phyloP scores from a whole-genome alignment of 2,888 invertebrate genomes.

The Cloeon dipterum region DNA sequence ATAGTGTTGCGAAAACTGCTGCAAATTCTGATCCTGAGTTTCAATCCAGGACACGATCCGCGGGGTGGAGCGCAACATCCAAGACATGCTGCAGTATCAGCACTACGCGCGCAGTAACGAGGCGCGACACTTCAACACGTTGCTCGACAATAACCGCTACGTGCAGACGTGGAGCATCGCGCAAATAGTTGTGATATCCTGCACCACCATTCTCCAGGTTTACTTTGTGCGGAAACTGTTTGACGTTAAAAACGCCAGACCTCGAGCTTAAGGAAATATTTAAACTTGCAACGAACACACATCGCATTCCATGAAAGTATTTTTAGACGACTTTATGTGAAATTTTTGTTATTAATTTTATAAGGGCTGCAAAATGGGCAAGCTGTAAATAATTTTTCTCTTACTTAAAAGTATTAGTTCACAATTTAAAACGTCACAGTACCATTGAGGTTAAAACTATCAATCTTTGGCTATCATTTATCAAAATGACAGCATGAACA shows the following conservation, averaged over 20 bases:
- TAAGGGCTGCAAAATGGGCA: no score
- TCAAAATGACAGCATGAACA: no score
- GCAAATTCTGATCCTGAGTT: no score
- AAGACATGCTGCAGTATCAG: constrained; percentile 64
- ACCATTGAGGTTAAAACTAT: no score
- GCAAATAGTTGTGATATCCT: constrained; percentile 61
- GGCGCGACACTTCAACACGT: constrained; percentile 56
- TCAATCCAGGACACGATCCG: constrained; percentile 52
- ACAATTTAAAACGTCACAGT: no score
- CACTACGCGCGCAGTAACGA: constrained; percentile 59
- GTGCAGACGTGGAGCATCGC: constrained; percentile 75
- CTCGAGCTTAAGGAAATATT: constrained; percentile 8
- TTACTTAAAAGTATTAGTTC: no score
- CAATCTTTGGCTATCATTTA: no score
- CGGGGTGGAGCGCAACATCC: constrained; percentile 61
- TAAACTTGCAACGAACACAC: constrained; percentile 5
- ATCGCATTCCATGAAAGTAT: no score
- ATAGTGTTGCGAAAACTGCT: no score
- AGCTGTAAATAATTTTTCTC: no score
- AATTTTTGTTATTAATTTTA: no score
- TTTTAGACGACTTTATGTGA: no score
- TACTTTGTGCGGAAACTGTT: constrained; percentile 79
- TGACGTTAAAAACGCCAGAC: constrained; percentile 31
- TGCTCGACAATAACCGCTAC: constrained; percentile 61
- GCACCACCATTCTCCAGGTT: constrained; percentile 58